A percentile compares a stretch with the other conserved stretches of the same genome.
Conservation (phyloP, 2,888 invertebrate genomes). For the Zelleria hepariella region DNA sequence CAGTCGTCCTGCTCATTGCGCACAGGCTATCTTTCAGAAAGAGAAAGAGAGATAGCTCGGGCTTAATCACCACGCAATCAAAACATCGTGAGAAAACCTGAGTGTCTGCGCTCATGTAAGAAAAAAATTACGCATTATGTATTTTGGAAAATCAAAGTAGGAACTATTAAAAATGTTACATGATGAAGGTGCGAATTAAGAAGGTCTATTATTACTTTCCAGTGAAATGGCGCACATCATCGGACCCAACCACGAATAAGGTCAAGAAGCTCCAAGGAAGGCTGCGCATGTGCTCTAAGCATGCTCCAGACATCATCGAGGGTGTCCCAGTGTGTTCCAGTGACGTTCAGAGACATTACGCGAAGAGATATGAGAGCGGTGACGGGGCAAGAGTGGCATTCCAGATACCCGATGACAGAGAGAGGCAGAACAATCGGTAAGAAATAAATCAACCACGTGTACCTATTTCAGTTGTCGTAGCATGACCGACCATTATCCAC, state of each 20-base stretch:
- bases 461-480: conserved; percentile 15
- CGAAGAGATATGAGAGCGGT: conserved; percentile 30
- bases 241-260: conserved; percentile 52
- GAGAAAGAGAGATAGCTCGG: no score
- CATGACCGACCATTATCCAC: no score
- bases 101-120: no score
- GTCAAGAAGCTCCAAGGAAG: conserved; percentile 49
- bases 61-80: no score
- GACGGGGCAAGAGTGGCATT: conserved; percentile 47
- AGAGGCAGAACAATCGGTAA: conserved; percentile 39
- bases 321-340: conserved; percentile 64
- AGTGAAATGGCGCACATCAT: conserved; percentile 52
- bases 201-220: conserved; percentile 15
- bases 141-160: no score
- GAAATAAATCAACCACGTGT: conserved; percentile 9
- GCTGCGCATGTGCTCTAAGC: conserved; percentile 50
- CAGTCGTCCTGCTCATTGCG: no score
- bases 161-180: no score
- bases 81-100: no score
- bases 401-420: conserved; percentile 45
- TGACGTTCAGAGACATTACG: conserved; percentile 35
- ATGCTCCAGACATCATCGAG: conserved; percentile 66
- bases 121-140: no score
- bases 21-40: no score
- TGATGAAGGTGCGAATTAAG: no score